Percentiles rank a stretch among this genome's conserved stretches.
These are phyloP conservation scores for Drosophila varians DNA, from an alignment of 1,140 invertebrate genomes.

Conservation along the genomic window DNA sequence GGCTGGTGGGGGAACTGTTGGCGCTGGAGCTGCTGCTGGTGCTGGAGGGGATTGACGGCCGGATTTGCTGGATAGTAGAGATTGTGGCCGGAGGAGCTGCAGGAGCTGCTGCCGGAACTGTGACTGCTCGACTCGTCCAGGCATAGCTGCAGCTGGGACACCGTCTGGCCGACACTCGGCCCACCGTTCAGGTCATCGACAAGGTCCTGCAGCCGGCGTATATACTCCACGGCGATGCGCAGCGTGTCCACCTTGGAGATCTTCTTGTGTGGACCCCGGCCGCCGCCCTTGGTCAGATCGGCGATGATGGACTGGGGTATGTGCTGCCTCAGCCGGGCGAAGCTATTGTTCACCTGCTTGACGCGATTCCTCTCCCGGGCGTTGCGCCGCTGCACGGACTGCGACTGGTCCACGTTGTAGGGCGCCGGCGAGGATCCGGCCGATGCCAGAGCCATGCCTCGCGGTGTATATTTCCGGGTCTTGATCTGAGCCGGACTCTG, in stretches of 20 bases:
- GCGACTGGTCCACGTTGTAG: constrained; percentile 85
- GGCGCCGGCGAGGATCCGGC: constrained; percentile 84
- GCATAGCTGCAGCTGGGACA: constrained; percentile 56
- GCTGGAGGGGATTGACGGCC: constrained; percentile 68
- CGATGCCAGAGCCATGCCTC: constrained; percentile 49
- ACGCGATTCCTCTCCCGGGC: constrained; percentile 96
- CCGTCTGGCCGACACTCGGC: constrained; percentile 1
- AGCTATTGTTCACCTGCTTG: constrained; percentile 97
- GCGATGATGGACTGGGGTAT: constrained; percentile 91
- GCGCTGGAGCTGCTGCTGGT: constrained; percentile 64
- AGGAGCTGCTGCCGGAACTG: constrained; percentile 63
- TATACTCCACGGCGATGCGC: constrained; percentile 96
- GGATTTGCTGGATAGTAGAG: constrained; percentile 39
- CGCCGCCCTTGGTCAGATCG: constrained; percentile 87
- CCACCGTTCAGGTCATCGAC: constrained; percentile 87
- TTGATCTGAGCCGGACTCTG: constrained; percentile 63
- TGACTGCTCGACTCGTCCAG: constrained; percentile 85
- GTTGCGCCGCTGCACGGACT: constrained; percentile 95
- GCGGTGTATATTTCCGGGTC: constrained; percentile 74
- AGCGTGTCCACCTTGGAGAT: constrained; percentile 98
- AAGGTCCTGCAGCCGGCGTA: constrained; percentile 93
- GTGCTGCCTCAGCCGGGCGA: constrained; percentile 93
- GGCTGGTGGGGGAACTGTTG: constrained; percentile 69
- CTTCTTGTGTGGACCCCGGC: constrained; percentile 91
- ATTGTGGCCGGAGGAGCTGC: constrained; percentile 39